Evolutionary conservation across 64 coral and sea anemone genomes (phyloP), one percentile per base, ranked within the genome.

Genomic region (Platygyra sinensis): DNA sequence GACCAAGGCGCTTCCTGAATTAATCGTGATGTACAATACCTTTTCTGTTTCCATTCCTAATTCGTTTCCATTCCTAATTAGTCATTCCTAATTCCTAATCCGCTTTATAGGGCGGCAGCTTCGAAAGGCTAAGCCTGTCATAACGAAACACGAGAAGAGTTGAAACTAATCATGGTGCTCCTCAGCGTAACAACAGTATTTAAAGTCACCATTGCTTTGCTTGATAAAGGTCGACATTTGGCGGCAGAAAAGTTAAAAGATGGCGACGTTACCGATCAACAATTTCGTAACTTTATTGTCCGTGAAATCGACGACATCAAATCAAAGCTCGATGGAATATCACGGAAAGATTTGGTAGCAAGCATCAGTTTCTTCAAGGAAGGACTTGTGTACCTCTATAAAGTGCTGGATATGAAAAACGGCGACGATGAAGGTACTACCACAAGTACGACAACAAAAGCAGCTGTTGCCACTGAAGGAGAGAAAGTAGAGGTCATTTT

Each of bases 281-380:
- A 60, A 1, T 80, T 92, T 33, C 22, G 74, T 2, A 57, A 62
- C 38, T 72, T 72, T 46, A 78, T 92, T 16, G 19, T 50, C 0
- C 16, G 76, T 17, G 90, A 92, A 69, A n/a, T 92, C 39, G 63
- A 92, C 36, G 72, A 78, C 22, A 78, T 92, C 78, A 90, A 82
- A 42, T 92, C 49, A 10, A 92, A 87, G 76, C 29, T 87, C 5
- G 73, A 86, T n/a, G 90, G 75, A 28, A 9, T 87, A n/a, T 83
- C 76, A 20, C 30, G 81, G 3, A 86, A 36, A 24, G 63, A 92
- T 62, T 74, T 92, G 55, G 69, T 86, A 57, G 75, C 90, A 28
- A 79, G 82, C 72, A 72, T 87, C 52, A 75, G 9, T 20, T 64
- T 83, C 77, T 83, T 83, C 14, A 83, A 91, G 28, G 89, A 80